A percentile compares a stretch with the other conserved stretches of the same genome.
Evolutionary conservation across 53 echinoderm and acorn worm genomes (phyloP).

Genomic region (Hippasteria phrygiana): DNA sequence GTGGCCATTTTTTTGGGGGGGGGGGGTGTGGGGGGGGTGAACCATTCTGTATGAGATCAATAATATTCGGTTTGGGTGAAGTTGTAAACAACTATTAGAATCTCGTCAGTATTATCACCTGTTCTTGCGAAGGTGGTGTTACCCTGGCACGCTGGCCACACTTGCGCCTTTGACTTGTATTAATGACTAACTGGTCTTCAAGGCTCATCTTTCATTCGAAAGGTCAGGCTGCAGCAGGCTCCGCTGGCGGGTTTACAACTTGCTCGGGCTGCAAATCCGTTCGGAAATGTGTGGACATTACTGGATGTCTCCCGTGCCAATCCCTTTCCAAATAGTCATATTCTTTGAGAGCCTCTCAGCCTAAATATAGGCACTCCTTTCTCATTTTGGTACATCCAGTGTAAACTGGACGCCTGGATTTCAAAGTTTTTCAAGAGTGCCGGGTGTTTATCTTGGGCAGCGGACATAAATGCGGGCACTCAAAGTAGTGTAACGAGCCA

Average conservation of each 20-base stretch:
- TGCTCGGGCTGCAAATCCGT: slow-evolving; percentile 22
- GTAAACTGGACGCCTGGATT: slow-evolving; percentile 11
- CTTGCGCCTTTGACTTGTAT: background rate
- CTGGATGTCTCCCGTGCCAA: background rate
- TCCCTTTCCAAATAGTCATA: slow-evolving; percentile 43
- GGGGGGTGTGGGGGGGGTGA: too few species aligned
- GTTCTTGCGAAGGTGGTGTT: background rate
- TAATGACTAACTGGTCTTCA: slow-evolving; percentile 9
- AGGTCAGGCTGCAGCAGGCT: slow-evolving; percentile 9
- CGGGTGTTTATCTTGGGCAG: slow-evolving; percentile 2
- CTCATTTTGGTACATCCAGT: background rate
- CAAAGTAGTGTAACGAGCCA: background rate
- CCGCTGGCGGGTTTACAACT: slow-evolving; percentile 22
- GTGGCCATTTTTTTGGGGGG: too few species aligned
- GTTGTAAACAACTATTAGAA: background rate
- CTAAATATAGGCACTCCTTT: slow-evolving; percentile 28
- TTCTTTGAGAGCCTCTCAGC: slow-evolving; percentile 19
- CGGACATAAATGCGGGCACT: background rate
- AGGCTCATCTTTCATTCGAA: background rate
- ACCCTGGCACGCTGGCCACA: background rate
- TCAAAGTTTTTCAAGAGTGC: background rate
- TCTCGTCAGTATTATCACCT: background rate
- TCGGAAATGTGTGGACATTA: slow-evolving; percentile 42
- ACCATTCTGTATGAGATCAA: background rate
- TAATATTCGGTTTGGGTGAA: background rate